Evolutionary conservation across 2,797 vertebrate species (phyloP).

Genomic region (Danio choprae): DNA sequence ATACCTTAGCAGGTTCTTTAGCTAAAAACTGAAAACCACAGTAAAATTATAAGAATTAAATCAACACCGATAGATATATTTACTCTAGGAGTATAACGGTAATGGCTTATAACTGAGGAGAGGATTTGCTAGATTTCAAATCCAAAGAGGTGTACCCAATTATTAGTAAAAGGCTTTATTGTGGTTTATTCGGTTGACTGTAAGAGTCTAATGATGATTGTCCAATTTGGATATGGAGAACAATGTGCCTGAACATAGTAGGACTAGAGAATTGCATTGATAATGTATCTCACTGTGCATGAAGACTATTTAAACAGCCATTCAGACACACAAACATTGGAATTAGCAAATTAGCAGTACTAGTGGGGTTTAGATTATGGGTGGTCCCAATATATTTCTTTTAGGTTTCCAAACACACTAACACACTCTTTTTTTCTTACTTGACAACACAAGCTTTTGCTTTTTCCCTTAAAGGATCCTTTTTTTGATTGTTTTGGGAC

Average conservation of each 20-base stretch:
- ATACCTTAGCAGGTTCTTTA: not conserved
- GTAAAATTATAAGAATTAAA: slow-evolving; percentile 3
- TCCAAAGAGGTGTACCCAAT: not conserved
- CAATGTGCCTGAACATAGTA: too few relatives aligned
- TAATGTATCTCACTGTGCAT: not conserved
- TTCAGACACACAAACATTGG: not conserved
- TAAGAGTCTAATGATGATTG: too few relatives aligned
- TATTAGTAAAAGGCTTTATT: not conserved
- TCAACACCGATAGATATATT: slow-evolving; percentile 14
- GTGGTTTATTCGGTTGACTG: not conserved
- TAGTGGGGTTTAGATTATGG: not conserved
- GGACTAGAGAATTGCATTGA: slow-evolving; percentile 10
- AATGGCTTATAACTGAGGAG: not conserved
- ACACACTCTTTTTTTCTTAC: not conserved
- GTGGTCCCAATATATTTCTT: not conserved
- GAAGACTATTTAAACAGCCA: not conserved
- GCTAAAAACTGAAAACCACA: not conserved
- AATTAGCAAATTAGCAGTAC: not conserved
- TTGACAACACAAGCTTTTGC: not conserved
- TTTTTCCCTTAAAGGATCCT: not conserved
- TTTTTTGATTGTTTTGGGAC: slow-evolving; percentile 11
- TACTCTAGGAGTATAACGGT: not conserved
- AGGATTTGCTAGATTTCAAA: not conserved
- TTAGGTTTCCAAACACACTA: not conserved
- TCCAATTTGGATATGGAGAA: too few relatives aligned